A percentile compares a stretch with the other conserved stretches of the same genome.
phyloP scores from a whole-genome alignment of 2,113 vertebrate genomes.

The Corvus moneduloides region DNA sequence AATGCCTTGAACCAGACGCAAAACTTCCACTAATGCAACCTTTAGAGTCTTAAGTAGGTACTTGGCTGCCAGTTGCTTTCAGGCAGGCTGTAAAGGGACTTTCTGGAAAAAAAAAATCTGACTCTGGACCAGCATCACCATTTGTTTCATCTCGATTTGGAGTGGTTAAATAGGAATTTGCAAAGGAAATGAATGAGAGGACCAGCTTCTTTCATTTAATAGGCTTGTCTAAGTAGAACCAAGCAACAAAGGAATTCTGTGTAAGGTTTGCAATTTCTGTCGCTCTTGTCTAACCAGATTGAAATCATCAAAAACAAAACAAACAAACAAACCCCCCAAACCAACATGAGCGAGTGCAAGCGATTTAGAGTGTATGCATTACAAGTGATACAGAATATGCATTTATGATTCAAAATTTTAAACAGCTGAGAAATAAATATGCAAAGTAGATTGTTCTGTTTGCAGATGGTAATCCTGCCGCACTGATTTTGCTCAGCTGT shows the following conservation, averaged over 20 bases:
- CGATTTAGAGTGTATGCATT: background rate
- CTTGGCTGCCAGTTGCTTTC: conserved; percentile 22
- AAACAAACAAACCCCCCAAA: conserved; percentile 41
- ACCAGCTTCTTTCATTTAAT: conserved; percentile 22
- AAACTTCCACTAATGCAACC: conserved; percentile 17
- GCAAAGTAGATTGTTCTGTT: conserved; percentile 53
- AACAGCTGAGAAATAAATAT: conserved; percentile 62
- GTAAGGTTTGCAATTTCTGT: conserved; percentile 29
- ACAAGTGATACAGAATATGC: background rate
- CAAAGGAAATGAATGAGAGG: conserved; percentile 21
- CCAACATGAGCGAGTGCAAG: background rate
- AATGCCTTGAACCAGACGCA: background rate
- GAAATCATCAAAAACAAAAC: conserved; percentile 27
- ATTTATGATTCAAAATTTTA: conserved; percentile 29
- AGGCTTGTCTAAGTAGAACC: conserved; percentile 7
- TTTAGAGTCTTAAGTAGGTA: conserved; percentile 4
- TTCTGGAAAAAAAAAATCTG: background rate
- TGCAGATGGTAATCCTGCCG: conserved; percentile 59
- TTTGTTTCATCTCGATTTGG: conserved; percentile 18
- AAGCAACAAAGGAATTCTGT: conserved; percentile 28
- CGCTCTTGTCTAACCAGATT: conserved; percentile 48
- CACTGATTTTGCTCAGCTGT: conserved; percentile 55
- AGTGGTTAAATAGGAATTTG: conserved; percentile 29
- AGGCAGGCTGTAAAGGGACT: background rate
- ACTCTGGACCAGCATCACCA: background rate